These are phyloP conservation scores for Micromussa lordhowensis DNA, from an alignment of 92 coral and sea anemone genomes.

Conservation along the genomic window DNA sequence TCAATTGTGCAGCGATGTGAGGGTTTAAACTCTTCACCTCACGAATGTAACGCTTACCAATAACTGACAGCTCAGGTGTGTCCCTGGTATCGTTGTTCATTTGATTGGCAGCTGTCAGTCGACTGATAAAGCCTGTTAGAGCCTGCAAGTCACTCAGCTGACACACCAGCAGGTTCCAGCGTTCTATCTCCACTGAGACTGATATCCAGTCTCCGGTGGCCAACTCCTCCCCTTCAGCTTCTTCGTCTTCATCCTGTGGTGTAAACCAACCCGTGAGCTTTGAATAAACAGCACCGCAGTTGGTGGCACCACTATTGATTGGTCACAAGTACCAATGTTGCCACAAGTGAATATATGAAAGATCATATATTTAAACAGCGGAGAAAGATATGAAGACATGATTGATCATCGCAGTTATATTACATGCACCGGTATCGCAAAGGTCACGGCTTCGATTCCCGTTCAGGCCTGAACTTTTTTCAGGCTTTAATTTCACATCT, in stretches of 20 bases:
- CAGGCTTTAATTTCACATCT: too few relatives aligned
- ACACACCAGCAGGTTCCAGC: constrained; percentile 92
- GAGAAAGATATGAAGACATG: too few relatives aligned
- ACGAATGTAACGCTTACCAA: constrained; percentile 52
- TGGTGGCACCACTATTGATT: not conserved
- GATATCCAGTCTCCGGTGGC: constrained; percentile 96
- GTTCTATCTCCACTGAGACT: constrained; percentile 92
- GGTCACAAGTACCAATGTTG: not conserved
- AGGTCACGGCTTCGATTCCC: too few relatives aligned
- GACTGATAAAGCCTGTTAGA: constrained; percentile 41
- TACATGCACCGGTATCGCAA: too few relatives aligned
- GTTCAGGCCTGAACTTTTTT: too few relatives aligned
- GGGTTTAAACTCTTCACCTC: not conserved
- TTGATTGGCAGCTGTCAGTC: constrained; percentile 7
- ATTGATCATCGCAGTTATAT: too few relatives aligned
- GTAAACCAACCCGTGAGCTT: not conserved
- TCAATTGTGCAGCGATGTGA: too few relatives aligned
- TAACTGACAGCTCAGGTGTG: constrained; percentile 64
- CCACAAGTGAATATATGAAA: too few relatives aligned
- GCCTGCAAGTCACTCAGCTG: constrained; percentile 90
- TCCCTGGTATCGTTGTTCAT: not conserved
- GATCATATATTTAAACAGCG: too few relatives aligned
- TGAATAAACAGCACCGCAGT: not conserved
- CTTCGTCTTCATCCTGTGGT: constrained; percentile 63
- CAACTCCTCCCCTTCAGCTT: constrained; percentile 66